These are phyloP conservation scores for Schizopygopsis pylzovi DNA, from an alignment of 2,797 vertebrate genomes.

Conservation along the genomic window DNA sequence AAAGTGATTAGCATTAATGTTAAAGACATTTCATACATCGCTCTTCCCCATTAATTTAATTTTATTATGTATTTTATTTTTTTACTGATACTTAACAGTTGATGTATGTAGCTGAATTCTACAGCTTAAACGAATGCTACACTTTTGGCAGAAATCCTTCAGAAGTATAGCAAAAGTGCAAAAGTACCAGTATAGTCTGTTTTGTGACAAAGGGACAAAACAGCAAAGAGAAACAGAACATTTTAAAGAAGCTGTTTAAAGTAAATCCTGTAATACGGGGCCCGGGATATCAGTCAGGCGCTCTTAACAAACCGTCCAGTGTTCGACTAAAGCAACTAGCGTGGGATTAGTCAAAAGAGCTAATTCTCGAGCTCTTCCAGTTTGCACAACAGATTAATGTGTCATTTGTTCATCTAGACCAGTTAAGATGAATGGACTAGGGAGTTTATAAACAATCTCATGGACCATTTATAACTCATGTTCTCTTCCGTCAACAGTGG, in stretches of 20 bases:
- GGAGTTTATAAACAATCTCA: not conserved
- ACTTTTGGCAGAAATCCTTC: constrained; percentile 64
- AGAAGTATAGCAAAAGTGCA: constrained; percentile 45
- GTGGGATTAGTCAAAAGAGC: constrained; percentile 55
- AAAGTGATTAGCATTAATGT: constrained; percentile 71
- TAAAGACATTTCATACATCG: constrained; percentile 68
- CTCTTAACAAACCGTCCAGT: constrained; percentile 50
- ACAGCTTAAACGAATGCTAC: constrained; percentile 67
- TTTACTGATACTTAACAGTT: constrained; percentile 67
- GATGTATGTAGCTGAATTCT: constrained; percentile 65
- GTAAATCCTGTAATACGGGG: constrained; percentile 63
- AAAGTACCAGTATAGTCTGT: constrained; percentile 51
- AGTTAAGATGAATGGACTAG: constrained; percentile 8
- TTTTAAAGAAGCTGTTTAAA: constrained; percentile 60
- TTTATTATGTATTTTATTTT: constrained; percentile 46
- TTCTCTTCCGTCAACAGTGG: constrained; percentile 26
- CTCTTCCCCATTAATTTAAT: constrained; percentile 47
- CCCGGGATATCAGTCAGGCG: constrained; percentile 60
- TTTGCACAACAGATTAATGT: constrained; percentile 47
- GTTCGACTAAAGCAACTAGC: constrained; percentile 33
- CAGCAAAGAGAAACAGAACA: constrained; percentile 53
- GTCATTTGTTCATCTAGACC: constrained; percentile 46
- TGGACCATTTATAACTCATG: constrained; percentile 22
- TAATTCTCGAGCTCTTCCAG: constrained; percentile 53
- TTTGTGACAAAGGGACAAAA: constrained; percentile 59